These are phyloP conservation scores for Gadus macrocephalus DNA, from an alignment of 2,113 vertebrate genomes.

Conservation along the genomic window DNA sequence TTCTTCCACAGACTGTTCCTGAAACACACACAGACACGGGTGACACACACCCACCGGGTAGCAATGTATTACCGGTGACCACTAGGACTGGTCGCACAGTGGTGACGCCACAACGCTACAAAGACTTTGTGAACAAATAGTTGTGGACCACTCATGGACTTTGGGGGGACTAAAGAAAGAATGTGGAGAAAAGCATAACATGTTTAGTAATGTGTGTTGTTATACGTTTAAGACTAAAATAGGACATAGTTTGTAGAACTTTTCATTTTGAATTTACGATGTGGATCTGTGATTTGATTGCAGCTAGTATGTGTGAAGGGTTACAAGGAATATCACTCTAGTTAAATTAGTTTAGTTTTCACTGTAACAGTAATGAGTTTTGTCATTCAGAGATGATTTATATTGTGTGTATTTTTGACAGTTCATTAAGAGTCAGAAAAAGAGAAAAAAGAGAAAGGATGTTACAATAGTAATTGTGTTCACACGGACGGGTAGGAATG, in stretches of 20 bases:
- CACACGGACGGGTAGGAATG: neutral
- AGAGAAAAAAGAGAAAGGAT: neutral
- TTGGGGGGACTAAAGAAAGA: neutral
- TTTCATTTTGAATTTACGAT: no score
- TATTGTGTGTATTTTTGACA: neutral
- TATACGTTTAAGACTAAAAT: no score
- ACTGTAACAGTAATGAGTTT: no score
- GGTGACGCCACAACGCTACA: neutral
- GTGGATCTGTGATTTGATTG: no score
- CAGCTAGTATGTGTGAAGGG: no score
- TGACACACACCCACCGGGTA: neutral
- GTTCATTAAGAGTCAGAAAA: neutral
- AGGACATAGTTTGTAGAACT: no score
- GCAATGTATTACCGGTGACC: neutral
- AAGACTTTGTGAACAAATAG: neutral
- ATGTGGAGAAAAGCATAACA: neutral
- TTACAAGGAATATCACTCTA: no score
- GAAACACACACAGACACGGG: neutral
- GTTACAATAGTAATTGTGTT: neutral
- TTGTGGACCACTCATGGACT: neutral
- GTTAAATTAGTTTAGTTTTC: no score
- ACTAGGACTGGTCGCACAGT: constrained; percentile 2
- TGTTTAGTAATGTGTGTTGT: neutral
- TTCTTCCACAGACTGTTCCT: neutral
- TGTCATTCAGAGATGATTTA: neutral